phyloP scores from a whole-genome alignment of 2,888 invertebrate species.

The Gryllus longicercus region DNA sequence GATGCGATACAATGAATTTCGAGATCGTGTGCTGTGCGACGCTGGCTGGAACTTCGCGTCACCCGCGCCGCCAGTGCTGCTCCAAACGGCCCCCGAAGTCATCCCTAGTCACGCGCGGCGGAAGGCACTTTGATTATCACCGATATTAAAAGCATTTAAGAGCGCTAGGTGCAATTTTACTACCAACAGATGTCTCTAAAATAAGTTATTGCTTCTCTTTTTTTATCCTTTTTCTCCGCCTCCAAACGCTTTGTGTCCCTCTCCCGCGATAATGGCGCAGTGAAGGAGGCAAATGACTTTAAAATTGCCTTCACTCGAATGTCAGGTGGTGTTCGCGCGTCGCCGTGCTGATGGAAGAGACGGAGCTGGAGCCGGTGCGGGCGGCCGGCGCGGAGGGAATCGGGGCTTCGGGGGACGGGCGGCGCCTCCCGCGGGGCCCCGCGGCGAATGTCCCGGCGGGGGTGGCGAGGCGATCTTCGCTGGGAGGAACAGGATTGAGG shows the following conservation, averaged over 20 bases:
- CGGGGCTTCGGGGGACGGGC: too few relatives aligned
- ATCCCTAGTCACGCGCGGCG: not conserved
- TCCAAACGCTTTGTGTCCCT: not conserved
- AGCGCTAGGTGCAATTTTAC: not conserved
- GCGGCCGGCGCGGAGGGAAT: too few relatives aligned
- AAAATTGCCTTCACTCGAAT: constrained; percentile 8
- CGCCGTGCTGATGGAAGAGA: not conserved
- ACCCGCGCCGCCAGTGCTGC: too few relatives aligned
- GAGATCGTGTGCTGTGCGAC: too few relatives aligned
- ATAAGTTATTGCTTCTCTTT: constrained; percentile 5
- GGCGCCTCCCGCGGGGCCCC: too few relatives aligned
- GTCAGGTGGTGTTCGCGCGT: not conserved
- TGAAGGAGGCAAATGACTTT: not conserved
- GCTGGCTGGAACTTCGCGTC: too few relatives aligned
- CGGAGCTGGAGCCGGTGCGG: too few relatives aligned
- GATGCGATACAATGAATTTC: too few relatives aligned
- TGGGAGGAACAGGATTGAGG: too few relatives aligned
- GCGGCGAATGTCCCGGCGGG: too few relatives aligned
- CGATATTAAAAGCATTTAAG: not conserved
- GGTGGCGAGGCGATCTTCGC: too few relatives aligned
- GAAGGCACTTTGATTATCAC: not conserved
- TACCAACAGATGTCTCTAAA: not conserved
- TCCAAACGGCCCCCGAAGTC: too few relatives aligned
- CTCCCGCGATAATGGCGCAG: not conserved
- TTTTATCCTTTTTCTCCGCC: not conserved